A percentile compares a stretch with the other conserved stretches of the same genome.
These are phyloP conservation scores for Diogma glabrata DNA, from an alignment of 2,888 invertebrate species.

Conservation along the genomic window DNA sequence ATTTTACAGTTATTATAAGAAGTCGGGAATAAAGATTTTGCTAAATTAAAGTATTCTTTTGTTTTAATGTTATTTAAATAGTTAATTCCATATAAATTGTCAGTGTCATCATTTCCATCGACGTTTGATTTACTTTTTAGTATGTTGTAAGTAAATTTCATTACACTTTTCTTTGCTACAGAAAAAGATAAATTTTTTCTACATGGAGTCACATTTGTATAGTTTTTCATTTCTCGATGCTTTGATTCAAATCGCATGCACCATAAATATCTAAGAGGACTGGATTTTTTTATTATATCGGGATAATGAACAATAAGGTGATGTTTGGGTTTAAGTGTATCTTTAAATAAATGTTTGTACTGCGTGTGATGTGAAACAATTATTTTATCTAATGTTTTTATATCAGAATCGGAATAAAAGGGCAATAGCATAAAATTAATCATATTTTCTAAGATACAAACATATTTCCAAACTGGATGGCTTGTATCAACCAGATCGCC, in stretches of 20 bases:
- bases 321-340: conserved; percentile 15
- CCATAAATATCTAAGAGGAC: conserved; percentile 14
- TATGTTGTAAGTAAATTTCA: not conserved
- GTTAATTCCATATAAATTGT: too few species aligned
- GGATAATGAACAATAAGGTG: conserved; percentile 15
- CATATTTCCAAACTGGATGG: conserved; percentile 14
- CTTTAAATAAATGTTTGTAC: conserved; percentile 12
- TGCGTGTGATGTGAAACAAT: not conserved
- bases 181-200: conserved; percentile 14
- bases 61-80: too few species aligned
- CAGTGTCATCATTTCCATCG: too few species aligned
- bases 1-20: too few species aligned
- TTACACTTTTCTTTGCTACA: not conserved
- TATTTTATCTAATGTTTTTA: not conserved
- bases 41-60: too few species aligned
- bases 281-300: conserved; percentile 11
- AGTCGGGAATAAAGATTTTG: too few species aligned
- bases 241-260: conserved; percentile 15
- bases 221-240: conserved; percentile 13
- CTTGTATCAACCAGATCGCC: conserved; percentile 15
- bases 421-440: not conserved
- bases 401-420: not conserved
- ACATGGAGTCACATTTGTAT: conserved; percentile 14
- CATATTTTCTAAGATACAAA: not conserved
- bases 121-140: too few species aligned